These are phyloP conservation scores for Leistus spinibarbis DNA, from an alignment of 2,888 invertebrate species.

Conservation along the genomic window DNA sequence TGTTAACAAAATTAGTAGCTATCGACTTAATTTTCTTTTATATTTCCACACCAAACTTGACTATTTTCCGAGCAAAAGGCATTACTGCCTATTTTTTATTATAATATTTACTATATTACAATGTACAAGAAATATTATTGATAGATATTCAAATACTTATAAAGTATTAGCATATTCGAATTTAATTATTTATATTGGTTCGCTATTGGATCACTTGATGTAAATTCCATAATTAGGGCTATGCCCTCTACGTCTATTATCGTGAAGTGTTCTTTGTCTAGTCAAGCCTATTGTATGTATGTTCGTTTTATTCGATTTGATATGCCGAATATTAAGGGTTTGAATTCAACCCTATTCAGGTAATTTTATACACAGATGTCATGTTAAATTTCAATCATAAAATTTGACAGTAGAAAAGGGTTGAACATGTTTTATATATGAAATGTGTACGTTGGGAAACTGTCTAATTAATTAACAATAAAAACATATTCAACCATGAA, in stretches of 20 bases:
- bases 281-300: background rate
- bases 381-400: conserved; percentile 29
- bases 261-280: background rate
- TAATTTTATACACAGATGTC: conserved; percentile 32
- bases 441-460: background rate
- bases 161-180: no score
- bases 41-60: no score
- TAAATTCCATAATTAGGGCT: background rate
- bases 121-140: no score
- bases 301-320: background rate
- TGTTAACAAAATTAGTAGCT: no score
- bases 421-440: background rate
- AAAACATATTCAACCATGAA: background rate
- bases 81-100: no score
- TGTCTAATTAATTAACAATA: background rate
- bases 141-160: no score
- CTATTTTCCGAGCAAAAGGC: no score
- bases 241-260: background rate
- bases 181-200: no score
- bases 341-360: conserved; percentile 23
- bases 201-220: background rate
- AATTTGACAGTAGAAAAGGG: conserved; percentile 16
- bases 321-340: conserved; percentile 24
- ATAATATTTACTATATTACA: no score
- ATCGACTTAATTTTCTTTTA: no score